Evolutionary conservation across 2,797 vertebrate genomes (phyloP).

Genomic region (Poeciliopsis presidionis): DNA sequence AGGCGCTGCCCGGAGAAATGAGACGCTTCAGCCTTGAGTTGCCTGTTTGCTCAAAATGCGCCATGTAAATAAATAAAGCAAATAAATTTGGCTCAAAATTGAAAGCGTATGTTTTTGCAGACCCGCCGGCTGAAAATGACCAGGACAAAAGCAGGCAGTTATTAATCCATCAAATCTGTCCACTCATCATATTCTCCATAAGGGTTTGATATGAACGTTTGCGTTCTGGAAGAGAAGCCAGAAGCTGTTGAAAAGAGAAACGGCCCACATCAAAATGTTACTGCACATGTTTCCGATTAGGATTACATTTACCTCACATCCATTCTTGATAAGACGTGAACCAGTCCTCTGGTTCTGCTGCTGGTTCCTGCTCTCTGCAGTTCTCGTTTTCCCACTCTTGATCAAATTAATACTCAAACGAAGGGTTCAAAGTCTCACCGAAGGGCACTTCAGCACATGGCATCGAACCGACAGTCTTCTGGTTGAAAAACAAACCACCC

Average conservation of each 20-base stretch:
- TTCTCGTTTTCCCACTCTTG: background rate
- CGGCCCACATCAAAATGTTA: background rate
- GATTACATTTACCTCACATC: slow-evolving; percentile 11
- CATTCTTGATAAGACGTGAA: background rate
- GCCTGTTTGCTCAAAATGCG: too few relatives aligned
- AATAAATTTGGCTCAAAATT: background rate
- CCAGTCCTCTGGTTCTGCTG: background rate
- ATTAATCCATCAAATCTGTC: background rate
- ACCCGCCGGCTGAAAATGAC: slow-evolving; percentile 6
- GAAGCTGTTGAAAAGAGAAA: slow-evolving; percentile 1
- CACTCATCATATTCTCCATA: background rate
- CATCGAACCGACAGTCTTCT: background rate
- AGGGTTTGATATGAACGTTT: background rate
- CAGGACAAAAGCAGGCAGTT: slow-evolving; percentile 7
- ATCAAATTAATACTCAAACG: background rate
- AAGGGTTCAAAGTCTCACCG: background rate
- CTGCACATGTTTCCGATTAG: slow-evolving; percentile 16
- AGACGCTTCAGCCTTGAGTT: background rate
- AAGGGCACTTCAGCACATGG: background rate
- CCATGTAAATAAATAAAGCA: background rate
- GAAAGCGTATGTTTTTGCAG: background rate
- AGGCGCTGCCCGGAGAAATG: slow-evolving; percentile 8
- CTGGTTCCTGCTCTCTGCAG: background rate
- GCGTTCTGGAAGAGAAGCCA: slow-evolving; percentile 4
- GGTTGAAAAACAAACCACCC: background rate